Evolutionary conservation across 2,888 invertebrate species (phyloP).

Genomic region (Lasioglossum zephyrum): DNA sequence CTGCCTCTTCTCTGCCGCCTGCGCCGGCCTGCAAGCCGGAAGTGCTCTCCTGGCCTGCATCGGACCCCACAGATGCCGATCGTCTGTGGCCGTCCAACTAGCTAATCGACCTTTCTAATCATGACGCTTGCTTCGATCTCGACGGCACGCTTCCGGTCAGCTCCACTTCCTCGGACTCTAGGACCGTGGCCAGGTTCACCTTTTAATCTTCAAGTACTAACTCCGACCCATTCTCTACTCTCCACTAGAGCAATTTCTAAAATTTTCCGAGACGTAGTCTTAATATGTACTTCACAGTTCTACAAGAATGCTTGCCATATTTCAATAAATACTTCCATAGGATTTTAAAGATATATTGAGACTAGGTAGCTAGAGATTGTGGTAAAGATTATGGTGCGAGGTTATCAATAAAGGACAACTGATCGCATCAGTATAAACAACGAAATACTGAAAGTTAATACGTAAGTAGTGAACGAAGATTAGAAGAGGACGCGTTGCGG

Average conservation of each 20-base stretch:
- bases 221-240: not conserved
- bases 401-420: too few species aligned
- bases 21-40: constrained; percentile 62
- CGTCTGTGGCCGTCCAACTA: not conserved
- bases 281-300: not conserved
- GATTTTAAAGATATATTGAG: too few species aligned
- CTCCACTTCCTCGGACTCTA: constrained; percentile 71
- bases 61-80: constrained; percentile 54
- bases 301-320: not conserved
- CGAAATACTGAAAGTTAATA: not conserved
- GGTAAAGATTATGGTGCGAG: not conserved
- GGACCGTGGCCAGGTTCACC: not conserved
- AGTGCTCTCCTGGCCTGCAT: constrained; percentile 78
- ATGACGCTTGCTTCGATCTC: not conserved
- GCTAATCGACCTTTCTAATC: constrained; percentile 23
- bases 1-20: constrained; percentile 47
- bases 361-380: not conserved
- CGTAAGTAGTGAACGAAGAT: not conserved
- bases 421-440: too few species aligned
- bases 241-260: too few species aligned
- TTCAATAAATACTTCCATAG: too few species aligned
- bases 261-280: too few species aligned
- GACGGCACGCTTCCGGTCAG: constrained; percentile 65
- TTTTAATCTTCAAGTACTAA: not conserved
- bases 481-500: not conserved